Base-by-base conservation (phyloP, 2,797 vertebrate genomes). In the Xenops minutus region DNA sequence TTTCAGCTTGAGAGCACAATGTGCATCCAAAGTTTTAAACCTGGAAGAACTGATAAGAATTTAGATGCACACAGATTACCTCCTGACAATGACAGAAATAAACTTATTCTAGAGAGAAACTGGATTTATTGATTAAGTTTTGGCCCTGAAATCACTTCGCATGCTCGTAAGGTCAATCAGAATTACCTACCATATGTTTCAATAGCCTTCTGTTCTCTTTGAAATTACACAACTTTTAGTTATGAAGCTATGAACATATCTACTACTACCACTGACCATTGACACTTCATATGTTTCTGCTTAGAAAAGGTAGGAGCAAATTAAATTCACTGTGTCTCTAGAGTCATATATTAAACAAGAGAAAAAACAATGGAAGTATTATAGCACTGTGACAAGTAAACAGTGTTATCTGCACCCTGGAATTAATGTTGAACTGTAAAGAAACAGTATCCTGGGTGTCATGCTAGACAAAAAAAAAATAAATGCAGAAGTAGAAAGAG, bases 1-100 rank as follows among this genome's bases (percentile, higher is more conserved):
- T 94, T 97, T 96, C 95, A 95, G 95, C 95, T 80, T 89, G 88
- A 97, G 55, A 96, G 86, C 95, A 97, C 97, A 96, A 95, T 95
- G 95, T 96, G 94, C 96, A 97, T 89, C 88, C 84, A 94, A 97
- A 97, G 67, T 94, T 95, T 95, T 81, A 93, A 91, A 95, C 86
- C 72, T 96, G 92, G 86, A 95, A 96, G 92, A 84, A 76, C 62
- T 88, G 91, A 93, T 85, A 92, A 94, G 90, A 95, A 83, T 83
- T 94, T 85, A 96, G 92, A 94, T 94, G 93, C 89, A 90, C 88
- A 93, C 48, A 90, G 77, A 95, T 95, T 95, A 91, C 78, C 79
- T 79, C 52, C 71, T 73, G 62, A 95, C 84, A 94, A 68, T 73
- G 82, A 88, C 68, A 89, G 88, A 93, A 95, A 92, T 79, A 90